A percentile compares a stretch with the other conserved stretches of the same genome.
Evolutionary conservation across 2,888 invertebrate genomes (phyloP).

Genomic region (Lasioglossum malachurum): DNA sequence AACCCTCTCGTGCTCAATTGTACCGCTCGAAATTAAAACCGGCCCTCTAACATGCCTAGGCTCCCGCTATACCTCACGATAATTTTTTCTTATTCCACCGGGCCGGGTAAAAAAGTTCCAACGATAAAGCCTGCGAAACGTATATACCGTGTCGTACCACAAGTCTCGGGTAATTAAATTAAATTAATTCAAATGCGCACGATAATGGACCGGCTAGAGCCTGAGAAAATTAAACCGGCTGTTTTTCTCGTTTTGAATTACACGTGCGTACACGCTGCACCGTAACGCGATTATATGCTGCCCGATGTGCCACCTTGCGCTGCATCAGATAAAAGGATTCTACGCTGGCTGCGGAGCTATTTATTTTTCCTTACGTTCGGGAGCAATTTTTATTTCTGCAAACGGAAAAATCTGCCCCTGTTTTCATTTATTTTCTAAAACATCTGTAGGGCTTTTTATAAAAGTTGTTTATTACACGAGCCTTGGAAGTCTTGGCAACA

Average conservation of each 20-base stretch:
- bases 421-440: no score
- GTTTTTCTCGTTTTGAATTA: background rate
- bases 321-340: slow-evolving; percentile 1
- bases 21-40: slow-evolving; percentile 48
- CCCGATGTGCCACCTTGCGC: background rate
- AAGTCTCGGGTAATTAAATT: slow-evolving; percentile 35
- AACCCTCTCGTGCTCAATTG: slow-evolving; percentile 39
- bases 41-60: background rate
- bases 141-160: slow-evolving; percentile 22
- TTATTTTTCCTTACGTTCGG: background rate
- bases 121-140: slow-evolving; percentile 14
- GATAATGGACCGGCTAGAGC: slow-evolving; percentile 24
- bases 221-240: slow-evolving; percentile 19
- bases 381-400: background rate
- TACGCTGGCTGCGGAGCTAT: background rate
- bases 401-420: no score
- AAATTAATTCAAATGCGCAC: slow-evolving; percentile 44
- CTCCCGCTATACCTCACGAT: slow-evolving; percentile 20
- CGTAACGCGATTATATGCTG: background rate
- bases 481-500: no score
- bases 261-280: slow-evolving; percentile 20
- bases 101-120: background rate
- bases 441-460: no score
- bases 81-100: slow-evolving; percentile 26
- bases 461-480: no score